Percentiles rank a stretch among this genome's conserved stretches.
These are phyloP conservation scores for Poeciliopsis retropinna DNA, from an alignment of 2,113 vertebrate genomes.

Conservation along the genomic window DNA sequence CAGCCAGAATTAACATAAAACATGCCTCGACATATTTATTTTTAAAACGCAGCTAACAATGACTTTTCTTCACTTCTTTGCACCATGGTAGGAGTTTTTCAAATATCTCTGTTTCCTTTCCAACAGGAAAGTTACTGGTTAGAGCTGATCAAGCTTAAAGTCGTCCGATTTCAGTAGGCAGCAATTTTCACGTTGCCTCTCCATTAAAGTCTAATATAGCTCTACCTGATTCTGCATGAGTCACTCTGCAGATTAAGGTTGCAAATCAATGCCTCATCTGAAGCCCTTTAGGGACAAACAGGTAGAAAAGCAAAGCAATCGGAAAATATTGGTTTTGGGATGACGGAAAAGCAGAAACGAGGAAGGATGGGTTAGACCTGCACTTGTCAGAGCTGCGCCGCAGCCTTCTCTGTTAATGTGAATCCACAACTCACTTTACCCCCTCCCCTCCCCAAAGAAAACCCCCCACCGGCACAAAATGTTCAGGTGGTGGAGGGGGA, in stretches of 20 bases:
- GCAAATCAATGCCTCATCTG: neutral
- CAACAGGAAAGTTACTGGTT: neutral
- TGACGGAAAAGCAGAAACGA: neutral
- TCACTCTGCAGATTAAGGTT: slow-evolving; percentile 10
- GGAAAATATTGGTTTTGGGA: neutral
- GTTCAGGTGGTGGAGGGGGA: slow-evolving; percentile 24
- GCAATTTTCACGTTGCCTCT: neutral
- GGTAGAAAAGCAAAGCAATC: neutral
- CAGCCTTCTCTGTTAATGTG: slow-evolving; percentile 22
- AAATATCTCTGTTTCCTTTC: neutral
- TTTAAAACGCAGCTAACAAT: neutral
- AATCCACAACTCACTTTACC: slow-evolving; percentile 45
- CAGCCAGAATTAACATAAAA: neutral
- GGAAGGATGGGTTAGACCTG: neutral
- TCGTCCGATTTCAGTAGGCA: neutral
- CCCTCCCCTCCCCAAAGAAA: neutral
- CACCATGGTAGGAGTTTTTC: neutral
- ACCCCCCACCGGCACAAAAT: slow-evolving; percentile 45
- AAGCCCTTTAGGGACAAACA: neutral
- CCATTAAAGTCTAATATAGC: neutral
- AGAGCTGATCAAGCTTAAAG: neutral
- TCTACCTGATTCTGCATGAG: slow-evolving; percentile 7
- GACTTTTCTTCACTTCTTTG: neutral
- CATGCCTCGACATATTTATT: neutral
- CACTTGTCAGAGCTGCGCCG: slow-evolving; percentile 33